phyloP scores from a whole-genome alignment of 2,113 vertebrate genomes.

The Plecturocebus donacophilus region DNA sequence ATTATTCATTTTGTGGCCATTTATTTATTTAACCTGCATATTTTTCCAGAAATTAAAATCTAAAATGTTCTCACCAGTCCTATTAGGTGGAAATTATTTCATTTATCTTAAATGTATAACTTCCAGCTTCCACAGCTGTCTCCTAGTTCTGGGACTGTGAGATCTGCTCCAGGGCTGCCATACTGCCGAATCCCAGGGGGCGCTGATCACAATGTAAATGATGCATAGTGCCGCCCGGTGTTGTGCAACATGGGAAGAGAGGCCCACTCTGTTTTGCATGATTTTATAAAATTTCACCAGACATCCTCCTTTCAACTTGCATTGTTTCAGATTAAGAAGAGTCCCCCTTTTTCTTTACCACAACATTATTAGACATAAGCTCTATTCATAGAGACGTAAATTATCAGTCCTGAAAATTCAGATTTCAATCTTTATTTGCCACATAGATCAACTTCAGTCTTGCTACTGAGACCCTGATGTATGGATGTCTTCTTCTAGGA shows the following conservation, averaged over 20 bases:
- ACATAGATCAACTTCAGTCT: not conserved
- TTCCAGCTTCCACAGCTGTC: not conserved
- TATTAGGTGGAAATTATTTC: slow-evolving; percentile 19
- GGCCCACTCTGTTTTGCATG: not conserved
- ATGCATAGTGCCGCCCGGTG: fast-evolving
- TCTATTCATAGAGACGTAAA: not conserved
- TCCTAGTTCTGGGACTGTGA: not conserved
- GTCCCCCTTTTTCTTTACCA: not conserved
- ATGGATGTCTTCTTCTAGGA: not conserved
- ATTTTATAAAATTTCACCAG: not conserved
- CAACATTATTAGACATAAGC: not conserved
- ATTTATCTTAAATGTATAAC: not conserved
- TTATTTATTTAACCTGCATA: not conserved
- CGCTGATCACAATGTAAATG: too few relatives aligned
- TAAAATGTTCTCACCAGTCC: slow-evolving; percentile 5
- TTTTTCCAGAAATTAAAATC: not conserved
- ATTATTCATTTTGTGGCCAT: not conserved
- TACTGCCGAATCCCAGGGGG: not conserved
- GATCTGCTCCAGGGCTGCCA: not conserved
- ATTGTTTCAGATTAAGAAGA: not conserved
- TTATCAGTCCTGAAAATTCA: not conserved
- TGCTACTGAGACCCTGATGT: not conserved
- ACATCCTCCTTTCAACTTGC: not conserved
- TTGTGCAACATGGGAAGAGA: not conserved
- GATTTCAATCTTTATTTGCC: not conserved